phyloP scores from a whole-genome alignment of 2,797 vertebrate species.

The Arremon brunneinucha region DNA sequence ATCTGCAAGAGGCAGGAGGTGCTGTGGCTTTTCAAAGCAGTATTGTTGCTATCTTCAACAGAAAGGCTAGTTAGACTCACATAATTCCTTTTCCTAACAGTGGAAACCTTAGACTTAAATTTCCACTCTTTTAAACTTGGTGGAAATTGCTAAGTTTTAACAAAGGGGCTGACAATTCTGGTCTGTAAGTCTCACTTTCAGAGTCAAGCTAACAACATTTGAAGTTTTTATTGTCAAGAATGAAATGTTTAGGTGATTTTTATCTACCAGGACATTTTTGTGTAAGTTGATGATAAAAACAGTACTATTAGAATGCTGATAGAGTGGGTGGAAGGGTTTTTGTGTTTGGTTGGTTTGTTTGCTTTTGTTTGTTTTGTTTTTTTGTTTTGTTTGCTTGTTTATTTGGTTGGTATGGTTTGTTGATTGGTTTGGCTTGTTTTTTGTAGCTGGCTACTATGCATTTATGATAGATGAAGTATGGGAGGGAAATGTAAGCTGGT shows the following conservation, averaged over 20 bases:
- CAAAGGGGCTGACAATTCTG: not conserved
- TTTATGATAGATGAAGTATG: not conserved
- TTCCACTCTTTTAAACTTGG: not conserved
- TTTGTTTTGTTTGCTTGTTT: not conserved
- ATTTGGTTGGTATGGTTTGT: no score
- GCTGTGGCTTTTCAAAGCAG: not conserved
- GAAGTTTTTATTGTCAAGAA: not conserved
- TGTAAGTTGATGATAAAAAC: not conserved
- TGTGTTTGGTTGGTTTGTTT: not conserved
- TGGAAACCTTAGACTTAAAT: not conserved
- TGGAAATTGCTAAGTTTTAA: not conserved
- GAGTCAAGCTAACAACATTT: not conserved
- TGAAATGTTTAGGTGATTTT: not conserved
- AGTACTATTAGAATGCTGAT: not conserved
- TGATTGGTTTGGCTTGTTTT: not conserved
- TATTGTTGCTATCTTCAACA: not conserved
- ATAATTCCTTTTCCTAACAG: not conserved
- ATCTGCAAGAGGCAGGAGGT: not conserved
- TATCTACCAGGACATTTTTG: not conserved
- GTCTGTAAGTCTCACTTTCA: not conserved
- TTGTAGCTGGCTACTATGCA: not conserved
- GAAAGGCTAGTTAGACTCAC: not conserved
- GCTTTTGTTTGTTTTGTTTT: not conserved
- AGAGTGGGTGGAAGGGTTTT: rapidly evolving
- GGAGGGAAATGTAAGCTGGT: not conserved